These are phyloP conservation scores for Embidobia sp. DNA, from an alignment of 2,888 invertebrate genomes.

Conservation along the genomic window DNA sequence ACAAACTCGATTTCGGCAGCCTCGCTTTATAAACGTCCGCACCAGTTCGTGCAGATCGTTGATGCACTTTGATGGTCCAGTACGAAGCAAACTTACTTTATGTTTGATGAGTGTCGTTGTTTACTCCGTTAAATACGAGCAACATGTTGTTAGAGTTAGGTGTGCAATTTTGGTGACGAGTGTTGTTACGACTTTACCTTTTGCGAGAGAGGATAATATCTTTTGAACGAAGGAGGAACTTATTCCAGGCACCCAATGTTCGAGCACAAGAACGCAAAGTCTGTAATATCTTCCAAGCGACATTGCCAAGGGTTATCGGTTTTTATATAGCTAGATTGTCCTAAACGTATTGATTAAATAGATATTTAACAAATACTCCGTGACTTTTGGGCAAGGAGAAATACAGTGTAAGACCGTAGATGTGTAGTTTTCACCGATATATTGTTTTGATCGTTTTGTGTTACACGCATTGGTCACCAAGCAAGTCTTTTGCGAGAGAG, in stretches of 20 bases:
- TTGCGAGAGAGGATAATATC: slow-evolving; percentile 2
- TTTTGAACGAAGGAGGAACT: slow-evolving; percentile 33
- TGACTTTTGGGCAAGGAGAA: slow-evolving; percentile 15
- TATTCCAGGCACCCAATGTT: slow-evolving; percentile 46
- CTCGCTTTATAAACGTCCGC: too few relatives aligned
- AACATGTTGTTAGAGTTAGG: slow-evolving; percentile 28
- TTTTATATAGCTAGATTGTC: slow-evolving; percentile 49
- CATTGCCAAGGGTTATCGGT: slow-evolving; percentile 50
- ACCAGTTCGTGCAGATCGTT: too few relatives aligned
- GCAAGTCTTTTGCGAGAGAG: slow-evolving; percentile 31
- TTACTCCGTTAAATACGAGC: background rate
- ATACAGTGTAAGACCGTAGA: slow-evolving; percentile 31
- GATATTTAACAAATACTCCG: slow-evolving; percentile 29
- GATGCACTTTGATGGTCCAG: too few relatives aligned
- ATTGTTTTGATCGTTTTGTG: slow-evolving; percentile 26
- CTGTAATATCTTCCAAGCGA: slow-evolving; percentile 59
- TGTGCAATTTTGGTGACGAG: slow-evolving; percentile 21
- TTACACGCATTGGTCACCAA: slow-evolving; percentile 29
- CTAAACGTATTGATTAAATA: slow-evolving; percentile 36
- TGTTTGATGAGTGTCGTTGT: slow-evolving; percentile 53
- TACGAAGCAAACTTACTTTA: slow-evolving; percentile 19
- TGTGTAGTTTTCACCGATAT: slow-evolving; percentile 23
- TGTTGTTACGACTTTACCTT: slow-evolving; percentile 28
- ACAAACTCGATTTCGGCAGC: too few relatives aligned
- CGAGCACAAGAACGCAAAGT: slow-evolving; percentile 49